Conservation (phyloP, 2,113 vertebrate genomes). For the Onychostruthus taczanowskii region DNA sequence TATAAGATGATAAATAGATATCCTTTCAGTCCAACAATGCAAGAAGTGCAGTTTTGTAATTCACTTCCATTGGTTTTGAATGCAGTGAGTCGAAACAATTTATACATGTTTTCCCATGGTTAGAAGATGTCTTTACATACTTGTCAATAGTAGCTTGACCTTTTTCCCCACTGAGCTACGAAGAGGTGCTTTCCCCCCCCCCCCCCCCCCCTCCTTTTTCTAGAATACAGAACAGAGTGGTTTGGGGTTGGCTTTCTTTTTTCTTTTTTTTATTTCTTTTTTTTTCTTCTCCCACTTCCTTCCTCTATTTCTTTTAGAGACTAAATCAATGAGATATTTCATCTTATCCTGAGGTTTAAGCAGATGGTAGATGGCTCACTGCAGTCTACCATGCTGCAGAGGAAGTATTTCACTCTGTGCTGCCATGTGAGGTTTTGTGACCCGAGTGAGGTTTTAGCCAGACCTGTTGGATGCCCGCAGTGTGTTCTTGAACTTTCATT, state of each 20-base stretch:
- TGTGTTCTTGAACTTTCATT: conserved; percentile 50
- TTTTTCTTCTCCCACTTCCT: background rate
- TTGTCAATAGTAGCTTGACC: conserved; percentile 75
- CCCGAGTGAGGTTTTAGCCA: background rate
- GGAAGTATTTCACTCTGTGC: background rate
- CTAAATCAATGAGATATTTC: conserved; percentile 20
- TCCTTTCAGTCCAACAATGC: conserved; percentile 93
- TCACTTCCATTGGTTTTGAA: conserved; percentile 79
- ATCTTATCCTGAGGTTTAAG: background rate
- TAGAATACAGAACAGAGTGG: conserved; percentile 26
- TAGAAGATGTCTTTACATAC: conserved; percentile 75
- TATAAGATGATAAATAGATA: conserved; percentile 99
- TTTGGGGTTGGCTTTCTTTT: background rate
- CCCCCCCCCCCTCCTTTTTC: background rate
- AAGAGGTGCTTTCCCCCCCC: background rate
- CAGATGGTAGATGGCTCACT: background rate
- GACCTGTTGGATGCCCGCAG: background rate
- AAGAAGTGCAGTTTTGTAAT: conserved; percentile 82
- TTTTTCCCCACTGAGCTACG: conserved; percentile 56
- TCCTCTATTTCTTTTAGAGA: background rate
- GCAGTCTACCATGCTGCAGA: background rate
- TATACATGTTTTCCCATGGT: conserved; percentile 81
- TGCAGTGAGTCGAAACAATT: conserved; percentile 80
- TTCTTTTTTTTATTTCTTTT: no score
- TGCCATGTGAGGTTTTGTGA: no score